Evolutionary conservation across 2,888 invertebrate species (phyloP).

Genomic region (Sarcophaga variegata): DNA sequence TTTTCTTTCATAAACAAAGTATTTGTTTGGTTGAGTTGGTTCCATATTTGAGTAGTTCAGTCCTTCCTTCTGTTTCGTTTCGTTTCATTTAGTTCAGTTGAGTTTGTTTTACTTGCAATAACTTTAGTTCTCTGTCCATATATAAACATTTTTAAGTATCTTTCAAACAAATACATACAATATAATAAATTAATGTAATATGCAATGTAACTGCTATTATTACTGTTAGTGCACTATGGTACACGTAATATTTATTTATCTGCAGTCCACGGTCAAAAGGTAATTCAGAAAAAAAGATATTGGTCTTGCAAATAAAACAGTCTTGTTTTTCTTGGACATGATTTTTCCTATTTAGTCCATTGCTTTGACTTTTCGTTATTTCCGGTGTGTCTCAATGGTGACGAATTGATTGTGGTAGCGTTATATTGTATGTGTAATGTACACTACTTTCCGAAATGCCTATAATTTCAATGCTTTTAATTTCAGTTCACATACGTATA

Average conservation of each 20-base stretch:
- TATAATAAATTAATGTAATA: constrained; percentile 78
- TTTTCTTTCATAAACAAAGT: constrained; percentile 1
- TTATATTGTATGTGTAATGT: no score
- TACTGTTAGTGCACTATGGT: constrained; percentile 48
- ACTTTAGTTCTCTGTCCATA: constrained; percentile 61
- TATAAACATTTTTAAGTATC: constrained; percentile 74
- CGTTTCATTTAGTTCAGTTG: constrained; percentile 18
- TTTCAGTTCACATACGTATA: no score
- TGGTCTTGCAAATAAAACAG: no score
- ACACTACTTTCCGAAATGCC: no score
- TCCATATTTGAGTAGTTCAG: constrained; percentile 20
- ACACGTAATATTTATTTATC: background rate
- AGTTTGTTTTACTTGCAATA: constrained; percentile 63
- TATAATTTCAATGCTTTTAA: no score
- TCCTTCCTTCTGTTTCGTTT: constrained; percentile 1
- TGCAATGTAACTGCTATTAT: constrained; percentile 66
- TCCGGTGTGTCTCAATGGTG: no score
- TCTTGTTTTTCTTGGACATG: no score
- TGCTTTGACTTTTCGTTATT: no score
- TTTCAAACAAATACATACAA: constrained; percentile 76
- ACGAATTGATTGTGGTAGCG: no score
- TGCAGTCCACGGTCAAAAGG: no score
- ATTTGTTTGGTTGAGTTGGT: constrained; percentile 46
- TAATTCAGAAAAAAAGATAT: no score
- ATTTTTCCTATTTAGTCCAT: no score